These are phyloP conservation scores for Acanthisitta chloris DNA, from an alignment of 2,113 vertebrate genomes.

Conservation along the genomic window DNA sequence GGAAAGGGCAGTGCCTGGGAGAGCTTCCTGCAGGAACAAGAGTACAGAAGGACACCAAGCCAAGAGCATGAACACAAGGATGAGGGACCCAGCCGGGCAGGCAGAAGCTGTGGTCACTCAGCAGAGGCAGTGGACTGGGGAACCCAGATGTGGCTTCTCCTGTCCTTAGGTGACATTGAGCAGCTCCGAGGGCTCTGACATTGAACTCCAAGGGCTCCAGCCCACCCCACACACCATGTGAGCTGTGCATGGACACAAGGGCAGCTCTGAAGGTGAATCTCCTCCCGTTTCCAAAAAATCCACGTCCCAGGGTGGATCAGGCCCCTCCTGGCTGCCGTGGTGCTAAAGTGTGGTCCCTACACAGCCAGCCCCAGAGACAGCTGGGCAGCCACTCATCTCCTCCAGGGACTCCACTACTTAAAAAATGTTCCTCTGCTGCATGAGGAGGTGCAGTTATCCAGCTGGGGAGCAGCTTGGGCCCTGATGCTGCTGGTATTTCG, in stretches of 20 bases:
- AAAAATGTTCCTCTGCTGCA: not conserved
- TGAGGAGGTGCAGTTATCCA: not conserved
- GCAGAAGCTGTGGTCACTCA: too few relatives aligned
- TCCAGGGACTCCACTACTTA: not conserved
- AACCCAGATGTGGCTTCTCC: not conserved
- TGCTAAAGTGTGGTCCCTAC: rapidly evolving
- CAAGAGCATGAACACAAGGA: too few relatives aligned
- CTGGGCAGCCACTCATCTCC: not conserved
- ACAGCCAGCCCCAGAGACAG: not conserved
- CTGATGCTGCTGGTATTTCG: not conserved
- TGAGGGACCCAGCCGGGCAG: too few relatives aligned
- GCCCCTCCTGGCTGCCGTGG: not conserved
- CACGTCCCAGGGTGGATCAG: rapidly evolving
- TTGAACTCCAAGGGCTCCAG: not conserved
- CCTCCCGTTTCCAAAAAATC: not conserved
- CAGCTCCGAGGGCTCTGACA: too few relatives aligned
- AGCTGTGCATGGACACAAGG: not conserved
- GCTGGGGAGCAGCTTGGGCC: not conserved
- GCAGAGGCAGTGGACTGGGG: too few relatives aligned
- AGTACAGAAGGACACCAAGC: too few relatives aligned
- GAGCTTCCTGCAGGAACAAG: too few relatives aligned
- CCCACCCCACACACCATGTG: not conserved
- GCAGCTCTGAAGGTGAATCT: not conserved
- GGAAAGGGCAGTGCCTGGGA: too few relatives aligned
- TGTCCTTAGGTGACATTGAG: not conserved